A percentile compares a stretch with the other conserved stretches of the same genome.
phyloP scores from a whole-genome alignment of 2,797 vertebrate genomes.

The Pseudomugil tenellus region DNA sequence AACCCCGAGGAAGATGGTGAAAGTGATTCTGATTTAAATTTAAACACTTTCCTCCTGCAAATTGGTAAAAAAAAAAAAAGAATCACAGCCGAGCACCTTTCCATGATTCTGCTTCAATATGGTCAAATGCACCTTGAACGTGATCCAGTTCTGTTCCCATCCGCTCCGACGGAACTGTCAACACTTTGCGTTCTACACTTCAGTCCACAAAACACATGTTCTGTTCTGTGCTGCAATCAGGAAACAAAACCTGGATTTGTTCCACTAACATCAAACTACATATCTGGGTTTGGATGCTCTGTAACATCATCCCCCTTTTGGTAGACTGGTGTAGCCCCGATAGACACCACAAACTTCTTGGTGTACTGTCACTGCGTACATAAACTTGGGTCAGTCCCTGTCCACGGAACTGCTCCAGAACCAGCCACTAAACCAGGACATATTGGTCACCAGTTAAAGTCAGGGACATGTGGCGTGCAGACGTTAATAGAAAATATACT shows the following conservation, averaged over 20 bases:
- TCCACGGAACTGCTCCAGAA: conserved; percentile 48
- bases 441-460: conserved; percentile 41
- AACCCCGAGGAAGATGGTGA: conserved; percentile 11
- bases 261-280: conserved; percentile 14
- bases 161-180: too few relatives aligned
- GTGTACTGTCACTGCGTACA: conserved; percentile 43
- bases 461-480: conserved; percentile 12
- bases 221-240: conserved; percentile 15
- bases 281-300: conserved; percentile 17
- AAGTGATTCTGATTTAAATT: conserved; percentile 45
- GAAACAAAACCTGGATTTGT: conserved; percentile 23
- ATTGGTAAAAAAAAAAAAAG: too few relatives aligned
- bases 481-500: conserved; percentile 15
- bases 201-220: conserved; percentile 24
- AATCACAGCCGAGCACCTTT: background rate
- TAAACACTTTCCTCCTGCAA: conserved; percentile 10
- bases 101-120: background rate
- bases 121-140: background rate
- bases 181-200: conserved; percentile 3
- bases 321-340: conserved; percentile 12
- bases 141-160: too few relatives aligned
- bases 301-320: background rate
- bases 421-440: conserved; percentile 35
- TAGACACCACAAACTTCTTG: conserved; percentile 31
- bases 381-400: conserved; percentile 51